Conservation (phyloP, 2,113 vertebrate species). For the Varanus salvator region DNA sequence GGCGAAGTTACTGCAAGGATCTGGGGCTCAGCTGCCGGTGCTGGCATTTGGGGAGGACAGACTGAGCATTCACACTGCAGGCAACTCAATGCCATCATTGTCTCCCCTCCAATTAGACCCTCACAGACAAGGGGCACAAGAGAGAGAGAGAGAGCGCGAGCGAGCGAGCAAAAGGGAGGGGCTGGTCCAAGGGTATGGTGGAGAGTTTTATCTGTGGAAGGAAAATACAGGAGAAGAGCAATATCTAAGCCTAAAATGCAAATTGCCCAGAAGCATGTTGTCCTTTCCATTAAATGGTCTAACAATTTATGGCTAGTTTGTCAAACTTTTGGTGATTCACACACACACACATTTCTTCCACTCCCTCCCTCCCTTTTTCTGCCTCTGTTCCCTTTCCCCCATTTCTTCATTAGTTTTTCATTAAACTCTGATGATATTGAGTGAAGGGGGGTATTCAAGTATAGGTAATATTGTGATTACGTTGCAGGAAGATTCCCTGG, state of each 20-base stretch:
- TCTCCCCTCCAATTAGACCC: conserved; percentile 65
- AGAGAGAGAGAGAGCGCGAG: conserved; percentile 51
- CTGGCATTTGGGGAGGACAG: conserved; percentile 75
- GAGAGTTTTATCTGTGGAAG: conserved; percentile 55
- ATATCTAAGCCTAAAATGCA: conserved; percentile 32
- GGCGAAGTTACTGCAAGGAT: conserved; percentile 69
- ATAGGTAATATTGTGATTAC: not conserved
- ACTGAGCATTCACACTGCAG: conserved; percentile 75
- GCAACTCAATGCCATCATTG: conserved; percentile 81
- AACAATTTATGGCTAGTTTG: conserved; percentile 42
- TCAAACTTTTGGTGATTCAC: conserved; percentile 50
- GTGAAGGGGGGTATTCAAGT: not conserved
- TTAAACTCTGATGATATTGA: not conserved
- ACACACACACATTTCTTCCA: too few relatives aligned
- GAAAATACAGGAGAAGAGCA: conserved; percentile 45
- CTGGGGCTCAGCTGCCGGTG: conserved; percentile 77
- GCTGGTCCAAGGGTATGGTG: conserved; percentile 47
- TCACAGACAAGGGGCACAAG: conserved; percentile 54
- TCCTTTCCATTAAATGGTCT: conserved; percentile 43
- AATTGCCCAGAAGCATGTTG: conserved; percentile 55
- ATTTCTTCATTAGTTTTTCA: not conserved
- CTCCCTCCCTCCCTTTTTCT: not conserved
- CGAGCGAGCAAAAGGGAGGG: conserved; percentile 35
- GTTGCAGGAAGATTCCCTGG: not conserved
- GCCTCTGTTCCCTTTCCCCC: not conserved